Conservation (phyloP, 2,113 vertebrate genomes). For the Centropus bengalensis region DNA sequence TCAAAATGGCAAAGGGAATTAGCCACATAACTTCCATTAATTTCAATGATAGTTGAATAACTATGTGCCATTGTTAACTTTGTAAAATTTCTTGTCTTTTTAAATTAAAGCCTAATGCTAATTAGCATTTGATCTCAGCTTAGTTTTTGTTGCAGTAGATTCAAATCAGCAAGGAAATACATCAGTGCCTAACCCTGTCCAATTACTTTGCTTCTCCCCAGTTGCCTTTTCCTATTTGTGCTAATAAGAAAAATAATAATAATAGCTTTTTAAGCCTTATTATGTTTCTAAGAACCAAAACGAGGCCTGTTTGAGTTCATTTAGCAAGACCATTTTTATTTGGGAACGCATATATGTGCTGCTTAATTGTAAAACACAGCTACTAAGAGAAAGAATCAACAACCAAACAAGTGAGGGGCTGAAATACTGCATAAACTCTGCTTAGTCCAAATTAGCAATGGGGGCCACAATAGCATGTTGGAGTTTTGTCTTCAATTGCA, state of each 20-base stretch:
- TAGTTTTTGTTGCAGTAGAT: neutral
- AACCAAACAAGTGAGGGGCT: neutral
- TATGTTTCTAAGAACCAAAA: conserved; percentile 22
- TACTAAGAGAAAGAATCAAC: neutral
- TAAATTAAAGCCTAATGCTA: neutral
- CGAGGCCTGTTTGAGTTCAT: neutral
- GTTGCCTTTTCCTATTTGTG: conserved; percentile 12
- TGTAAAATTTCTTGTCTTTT: neutral
- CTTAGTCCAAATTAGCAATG: conserved; percentile 63
- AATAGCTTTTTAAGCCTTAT: conserved; percentile 40
- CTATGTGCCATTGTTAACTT: neutral
- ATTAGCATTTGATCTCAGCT: neutral
- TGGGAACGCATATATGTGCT: neutral
- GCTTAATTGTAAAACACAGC: conserved; percentile 52
- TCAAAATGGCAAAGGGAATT: neutral
- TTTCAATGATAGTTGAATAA: neutral
- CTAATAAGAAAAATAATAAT: conserved; percentile 4
- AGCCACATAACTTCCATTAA: neutral
- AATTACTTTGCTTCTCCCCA: neutral
- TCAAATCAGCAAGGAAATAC: neutral
- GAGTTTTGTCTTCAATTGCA: conserved; percentile 61
- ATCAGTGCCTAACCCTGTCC: neutral
- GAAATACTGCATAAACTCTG: conserved; percentile 53
- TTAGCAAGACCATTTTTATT: neutral
- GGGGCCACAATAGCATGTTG: conserved; percentile 36